Base-by-base conservation (phyloP, 2,797 vertebrate genomes). In the Myripristis murdjan region DNA sequence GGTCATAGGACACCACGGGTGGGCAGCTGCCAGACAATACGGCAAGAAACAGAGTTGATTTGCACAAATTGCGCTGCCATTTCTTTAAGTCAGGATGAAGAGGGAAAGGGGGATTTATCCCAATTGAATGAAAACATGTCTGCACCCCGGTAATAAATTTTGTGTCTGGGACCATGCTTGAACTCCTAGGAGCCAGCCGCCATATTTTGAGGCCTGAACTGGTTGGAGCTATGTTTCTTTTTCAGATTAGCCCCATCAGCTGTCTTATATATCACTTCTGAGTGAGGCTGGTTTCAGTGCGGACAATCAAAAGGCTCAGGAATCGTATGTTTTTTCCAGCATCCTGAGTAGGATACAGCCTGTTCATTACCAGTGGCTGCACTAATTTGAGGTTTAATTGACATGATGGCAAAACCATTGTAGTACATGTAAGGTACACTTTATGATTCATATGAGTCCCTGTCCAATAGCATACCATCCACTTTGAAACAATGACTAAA, bases 61-160 rank as follows among this genome's bases (percentile, higher is more conserved):
- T 91, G 69, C 68, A 77, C 63, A 75, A 14, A 57, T 81, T 56
- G 60, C 28, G 16, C 15, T 41, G n/a, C 37, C 51, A 60, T 83
- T 92, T n/a, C 80, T 77, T 83, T 77, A 71, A 82, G 51, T 64
- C 70, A 39, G 65, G 75, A 84, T 84, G 64, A 88, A 84, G 83
- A 22, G 56, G 28, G 51, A 81, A 55, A n/a, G 41, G 53, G 39
- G 47, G 70, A 6, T 18, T 82, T 90, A 75, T 89, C 79, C 44
- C 35, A 75, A 80, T 85, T 74, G 73, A 89, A 91, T 80, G 74
- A 91, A 93, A 93, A 84, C 60, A 86, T n/a, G 84, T 90, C 88
- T 90, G 61, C 66, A 83, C 22, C 71, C 4, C 41, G 46, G 74
- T 85, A 78, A 77, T 90, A 83, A 91, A 86, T 90, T 87, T 82